These are phyloP conservation scores for Halichondria panicea DNA, from an alignment of 37 sponge, comb jelly and placozoan genomes.

Conservation along the genomic window DNA sequence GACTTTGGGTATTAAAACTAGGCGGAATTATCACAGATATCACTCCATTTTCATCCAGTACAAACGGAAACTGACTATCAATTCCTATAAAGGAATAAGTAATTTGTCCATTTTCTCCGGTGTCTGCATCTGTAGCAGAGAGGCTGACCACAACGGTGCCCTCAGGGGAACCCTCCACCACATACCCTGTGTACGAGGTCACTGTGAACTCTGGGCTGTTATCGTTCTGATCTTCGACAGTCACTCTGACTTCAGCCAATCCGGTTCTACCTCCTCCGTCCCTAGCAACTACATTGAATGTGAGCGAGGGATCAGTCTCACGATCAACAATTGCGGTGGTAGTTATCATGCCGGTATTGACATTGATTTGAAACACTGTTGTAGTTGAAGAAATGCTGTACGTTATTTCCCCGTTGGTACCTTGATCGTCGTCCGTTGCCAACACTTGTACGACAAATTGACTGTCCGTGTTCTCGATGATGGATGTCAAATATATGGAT, in stretches of 20 bases:
- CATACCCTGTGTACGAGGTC: constrained; percentile 6
- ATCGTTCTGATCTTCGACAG: constrained; percentile 55
- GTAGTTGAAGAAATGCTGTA: constrained; percentile 17
- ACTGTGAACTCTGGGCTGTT: constrained; percentile 43
- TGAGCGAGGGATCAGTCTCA: constrained; percentile 21
- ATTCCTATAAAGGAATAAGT: neutral
- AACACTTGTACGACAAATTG: constrained; percentile 35
- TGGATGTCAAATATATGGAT: constrained; percentile 19
- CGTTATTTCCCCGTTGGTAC: constrained; percentile 23
- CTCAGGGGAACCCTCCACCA: constrained; percentile 7
- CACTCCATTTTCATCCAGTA: constrained; percentile 19
- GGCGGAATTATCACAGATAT: neutral
- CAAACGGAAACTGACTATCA: neutral
- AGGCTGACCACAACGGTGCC: constrained; percentile 21
- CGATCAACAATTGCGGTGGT: constrained; percentile 40
- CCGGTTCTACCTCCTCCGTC: constrained; percentile 51
- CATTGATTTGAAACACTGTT: constrained; percentile 22
- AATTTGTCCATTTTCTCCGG: constrained; percentile 39
- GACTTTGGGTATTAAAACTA: constrained; percentile 1
- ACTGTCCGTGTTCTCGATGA: constrained; percentile 33
- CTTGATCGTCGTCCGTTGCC: constrained; percentile 64
- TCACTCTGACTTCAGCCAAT: constrained; percentile 27
- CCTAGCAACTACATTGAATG: constrained; percentile 32
- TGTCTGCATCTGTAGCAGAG: constrained; percentile 51
- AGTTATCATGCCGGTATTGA: constrained; percentile 39